Percentiles rank a stretch among this genome's conserved stretches.
Conservation (phyloP, 2,797 vertebrate genomes). For the Hoplostethus atlanticus region DNA sequence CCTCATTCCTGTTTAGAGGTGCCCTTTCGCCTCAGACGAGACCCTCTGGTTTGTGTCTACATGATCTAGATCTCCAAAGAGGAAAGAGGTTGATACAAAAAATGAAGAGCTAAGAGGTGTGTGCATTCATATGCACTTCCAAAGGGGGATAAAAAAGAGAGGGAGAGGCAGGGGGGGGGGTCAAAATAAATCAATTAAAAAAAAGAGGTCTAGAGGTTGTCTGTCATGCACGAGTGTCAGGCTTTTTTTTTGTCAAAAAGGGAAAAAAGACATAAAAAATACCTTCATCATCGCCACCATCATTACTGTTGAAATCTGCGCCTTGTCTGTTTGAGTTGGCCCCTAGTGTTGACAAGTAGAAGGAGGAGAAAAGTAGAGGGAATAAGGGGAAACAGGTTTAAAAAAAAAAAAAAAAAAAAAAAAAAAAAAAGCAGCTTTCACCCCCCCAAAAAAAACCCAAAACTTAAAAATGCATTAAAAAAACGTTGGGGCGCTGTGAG, state of each 20-base stretch:
- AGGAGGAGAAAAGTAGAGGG: slow-evolving; percentile 87
- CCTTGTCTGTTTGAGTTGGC: slow-evolving; percentile 90
- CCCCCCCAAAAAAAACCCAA: background rate
- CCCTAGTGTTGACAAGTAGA: slow-evolving; percentile 90
- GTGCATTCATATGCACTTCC: slow-evolving; percentile 15
- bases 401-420: slow-evolving; percentile 12
- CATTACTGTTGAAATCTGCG: slow-evolving; percentile 93
- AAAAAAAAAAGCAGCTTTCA: slow-evolving; percentile 14
- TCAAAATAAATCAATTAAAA: slow-evolving; percentile 64
- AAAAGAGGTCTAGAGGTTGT: slow-evolving; percentile 74
- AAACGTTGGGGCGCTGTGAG: background rate
- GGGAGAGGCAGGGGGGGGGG: slow-evolving; percentile 56
- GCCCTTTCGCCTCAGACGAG: slow-evolving; percentile 42
- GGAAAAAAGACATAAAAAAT: slow-evolving; percentile 86
- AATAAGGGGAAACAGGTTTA: slow-evolving; percentile 79
- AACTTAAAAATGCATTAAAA: slow-evolving; percentile 10
- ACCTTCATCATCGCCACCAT: slow-evolving; percentile 92
- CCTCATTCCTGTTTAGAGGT: slow-evolving; percentile 67
- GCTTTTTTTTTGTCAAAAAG: slow-evolving; percentile 66
- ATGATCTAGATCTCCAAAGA: slow-evolving; percentile 70
- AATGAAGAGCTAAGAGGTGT: background rate
- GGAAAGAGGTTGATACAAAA: slow-evolving; percentile 69
- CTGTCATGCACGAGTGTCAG: slow-evolving; percentile 89
- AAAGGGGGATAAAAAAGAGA: slow-evolving; percentile 46
- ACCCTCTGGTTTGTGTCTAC: slow-evolving; percentile 16